Base-by-base conservation (phyloP, 2,888 invertebrate genomes). In the Hybos culiciformis region DNA sequence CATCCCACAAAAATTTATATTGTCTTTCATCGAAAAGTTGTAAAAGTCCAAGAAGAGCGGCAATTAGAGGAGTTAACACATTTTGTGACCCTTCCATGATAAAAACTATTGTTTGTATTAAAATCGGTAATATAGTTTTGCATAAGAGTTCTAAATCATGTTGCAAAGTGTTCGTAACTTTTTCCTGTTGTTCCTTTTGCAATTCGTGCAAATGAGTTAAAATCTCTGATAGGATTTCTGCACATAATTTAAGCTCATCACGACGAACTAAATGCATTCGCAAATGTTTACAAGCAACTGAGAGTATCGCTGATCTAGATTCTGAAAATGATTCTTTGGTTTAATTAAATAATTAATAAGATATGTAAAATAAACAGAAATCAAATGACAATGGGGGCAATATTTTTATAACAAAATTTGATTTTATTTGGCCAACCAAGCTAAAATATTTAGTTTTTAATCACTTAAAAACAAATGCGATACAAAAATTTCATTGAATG, bases 11-110 rank as follows among this genome's bases (percentile, higher is more conserved):
- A 14, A 84, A 73, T 52, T 82, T 81, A 62, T 91, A 93, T 58
- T 93, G 92, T 21, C 80, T 81, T 49, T 90, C 87, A 52, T 85
- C 85, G 56, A 94, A 73, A 4, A 92, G 69, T 59, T 91, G 86
- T 57, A 94, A 71, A 34, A 88, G 73, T 0, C 90, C 88, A 19
- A 91, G 74, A 15, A 94, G 69, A 57, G 87, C 90, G 1, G 88
- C 83, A 11, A 93, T 90, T 62, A 94, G 70, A 51, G 83, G 80
- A 4, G 90, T 59, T 15, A 66, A 49, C 12, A 84, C 78, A 1
- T 78, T 73, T 5, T 80, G 75, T 18, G 79, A 81, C 24, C 83
- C 78, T 48, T 87, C 84, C 54, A 87, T 81, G 20, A 87, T 75
- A 50, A 83, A 80, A 48, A 87, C 69, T 5, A 88, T 84, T 1